A percentile compares a stretch with the other conserved stretches of the same genome.
Evolutionary conservation across 2,888 invertebrate genomes (phyloP).

Genomic region (Acleris literana): DNA sequence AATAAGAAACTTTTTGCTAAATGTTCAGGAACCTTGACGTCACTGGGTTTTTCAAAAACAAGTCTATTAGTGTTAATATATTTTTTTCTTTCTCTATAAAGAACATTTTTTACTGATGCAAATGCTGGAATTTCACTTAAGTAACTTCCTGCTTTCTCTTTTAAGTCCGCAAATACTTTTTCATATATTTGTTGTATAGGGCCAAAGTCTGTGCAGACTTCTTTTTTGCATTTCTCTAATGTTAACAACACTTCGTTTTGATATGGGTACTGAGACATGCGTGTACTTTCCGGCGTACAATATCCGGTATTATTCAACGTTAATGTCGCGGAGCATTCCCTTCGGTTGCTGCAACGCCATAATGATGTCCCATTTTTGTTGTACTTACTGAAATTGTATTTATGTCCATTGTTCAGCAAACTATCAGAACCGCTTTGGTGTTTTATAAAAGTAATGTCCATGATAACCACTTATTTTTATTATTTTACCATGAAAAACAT

Average conservation of each 20-base stretch:
- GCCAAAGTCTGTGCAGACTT: not conserved
- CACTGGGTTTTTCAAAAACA: not conserved
- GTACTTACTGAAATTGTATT: not conserved
- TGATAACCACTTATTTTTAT: too few species aligned
- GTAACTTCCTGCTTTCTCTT: not conserved
- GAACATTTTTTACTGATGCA: not conserved
- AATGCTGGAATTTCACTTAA: not conserved
- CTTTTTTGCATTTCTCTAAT: not conserved
- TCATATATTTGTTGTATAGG: slow-evolving; percentile 1
- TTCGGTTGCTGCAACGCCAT: not conserved
- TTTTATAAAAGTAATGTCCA: too few species aligned
- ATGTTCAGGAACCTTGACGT: not conserved
- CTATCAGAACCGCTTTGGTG: not conserved
- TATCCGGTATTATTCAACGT: not conserved
- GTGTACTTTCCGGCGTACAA: not conserved
- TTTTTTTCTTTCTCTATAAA: not conserved
- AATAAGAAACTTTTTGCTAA: not conserved
- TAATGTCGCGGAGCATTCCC: not conserved
- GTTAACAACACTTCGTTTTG: not conserved
- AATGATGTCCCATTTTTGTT: not conserved
- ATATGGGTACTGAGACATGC: not conserved
- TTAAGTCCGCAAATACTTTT: not conserved
- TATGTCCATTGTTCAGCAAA: not conserved
- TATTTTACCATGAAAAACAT: too few species aligned
- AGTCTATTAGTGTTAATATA: not conserved